Conservation (phyloP, 2,797 vertebrate species). For the Poecile montanus region DNA sequence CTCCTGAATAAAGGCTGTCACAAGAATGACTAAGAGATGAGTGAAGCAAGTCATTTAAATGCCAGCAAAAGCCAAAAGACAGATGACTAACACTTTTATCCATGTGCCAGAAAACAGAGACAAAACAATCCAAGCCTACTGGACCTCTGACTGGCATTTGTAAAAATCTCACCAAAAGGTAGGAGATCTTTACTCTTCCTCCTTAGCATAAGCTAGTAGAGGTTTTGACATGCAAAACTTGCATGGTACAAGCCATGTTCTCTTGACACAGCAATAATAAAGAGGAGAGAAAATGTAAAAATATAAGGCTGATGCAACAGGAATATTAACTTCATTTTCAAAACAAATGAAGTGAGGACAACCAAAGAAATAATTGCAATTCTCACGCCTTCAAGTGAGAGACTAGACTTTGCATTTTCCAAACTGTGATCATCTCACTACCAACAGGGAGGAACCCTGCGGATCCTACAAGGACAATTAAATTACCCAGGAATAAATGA, state of each 20-base stretch:
- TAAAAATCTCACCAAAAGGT: neutral
- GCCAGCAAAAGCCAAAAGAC: neutral
- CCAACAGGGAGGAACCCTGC: conserved; percentile 15
- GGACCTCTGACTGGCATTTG: neutral
- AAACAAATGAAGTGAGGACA: neutral
- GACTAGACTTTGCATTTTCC: neutral
- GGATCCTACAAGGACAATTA: conserved; percentile 36
- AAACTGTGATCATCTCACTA: neutral
- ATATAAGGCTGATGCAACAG: neutral
- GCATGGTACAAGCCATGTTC: neutral
- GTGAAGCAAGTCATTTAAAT: neutral
- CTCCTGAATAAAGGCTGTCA: neutral
- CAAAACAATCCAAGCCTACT: neutral
- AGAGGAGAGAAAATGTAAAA: neutral
- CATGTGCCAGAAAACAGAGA: neutral
- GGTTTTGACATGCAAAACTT: neutral
- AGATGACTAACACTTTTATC: neutral
- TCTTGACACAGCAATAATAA: neutral
- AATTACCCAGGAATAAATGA: conserved; percentile 13
- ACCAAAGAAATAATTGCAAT: neutral
- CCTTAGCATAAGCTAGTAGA: neutral
- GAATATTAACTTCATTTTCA: neutral
- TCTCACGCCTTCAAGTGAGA: neutral
- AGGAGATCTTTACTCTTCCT: neutral
- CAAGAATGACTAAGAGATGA: neutral